Evolutionary conservation across 2,888 invertebrate genomes (phyloP).

Genomic region (Gastracanthus pulcherrimus): DNA sequence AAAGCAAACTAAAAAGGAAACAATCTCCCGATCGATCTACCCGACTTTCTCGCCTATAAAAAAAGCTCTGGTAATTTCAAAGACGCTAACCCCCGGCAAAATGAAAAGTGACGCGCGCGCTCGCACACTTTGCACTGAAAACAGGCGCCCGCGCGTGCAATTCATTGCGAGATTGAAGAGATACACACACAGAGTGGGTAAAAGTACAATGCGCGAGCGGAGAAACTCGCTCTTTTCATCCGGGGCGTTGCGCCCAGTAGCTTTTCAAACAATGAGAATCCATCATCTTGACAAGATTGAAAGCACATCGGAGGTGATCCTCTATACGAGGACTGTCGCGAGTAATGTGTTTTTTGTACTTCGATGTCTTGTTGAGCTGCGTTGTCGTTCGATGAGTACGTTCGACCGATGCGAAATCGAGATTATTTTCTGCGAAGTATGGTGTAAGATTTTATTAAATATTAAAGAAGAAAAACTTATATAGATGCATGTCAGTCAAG

Average conservation of each 20-base stretch:
- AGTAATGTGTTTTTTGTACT: slow-evolving; percentile 40
- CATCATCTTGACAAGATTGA: slow-evolving; percentile 56
- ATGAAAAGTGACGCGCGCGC: slow-evolving; percentile 50
- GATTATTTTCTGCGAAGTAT: not conserved
- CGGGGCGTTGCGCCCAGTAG: slow-evolving; percentile 10
- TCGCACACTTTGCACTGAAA: slow-evolving; percentile 12
- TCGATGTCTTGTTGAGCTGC: not conserved
- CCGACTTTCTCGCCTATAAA: not conserved
- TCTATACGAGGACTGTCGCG: slow-evolving; percentile 13
- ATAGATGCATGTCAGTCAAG: not conserved
- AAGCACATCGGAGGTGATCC: slow-evolving; percentile 27
- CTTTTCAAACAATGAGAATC: slow-evolving; percentile 54
- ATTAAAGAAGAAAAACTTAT: no score
- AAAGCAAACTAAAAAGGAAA: not conserved
- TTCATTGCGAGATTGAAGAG: slow-evolving; percentile 56
- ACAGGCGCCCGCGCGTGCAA: slow-evolving; percentile 41
- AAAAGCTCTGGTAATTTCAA: slow-evolving; percentile 33
- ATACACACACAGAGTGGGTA: not conserved
- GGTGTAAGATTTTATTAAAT: no score
- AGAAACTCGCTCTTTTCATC: slow-evolving; percentile 40
- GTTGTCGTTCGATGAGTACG: not conserved
- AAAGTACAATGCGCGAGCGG: slow-evolving; percentile 34
- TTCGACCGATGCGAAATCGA: not conserved
- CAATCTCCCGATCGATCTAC: not conserved
- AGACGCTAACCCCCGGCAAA: slow-evolving; percentile 18